Conservation (phyloP, 2,888 invertebrate genomes). For the Scaptomyza reducta region DNA sequence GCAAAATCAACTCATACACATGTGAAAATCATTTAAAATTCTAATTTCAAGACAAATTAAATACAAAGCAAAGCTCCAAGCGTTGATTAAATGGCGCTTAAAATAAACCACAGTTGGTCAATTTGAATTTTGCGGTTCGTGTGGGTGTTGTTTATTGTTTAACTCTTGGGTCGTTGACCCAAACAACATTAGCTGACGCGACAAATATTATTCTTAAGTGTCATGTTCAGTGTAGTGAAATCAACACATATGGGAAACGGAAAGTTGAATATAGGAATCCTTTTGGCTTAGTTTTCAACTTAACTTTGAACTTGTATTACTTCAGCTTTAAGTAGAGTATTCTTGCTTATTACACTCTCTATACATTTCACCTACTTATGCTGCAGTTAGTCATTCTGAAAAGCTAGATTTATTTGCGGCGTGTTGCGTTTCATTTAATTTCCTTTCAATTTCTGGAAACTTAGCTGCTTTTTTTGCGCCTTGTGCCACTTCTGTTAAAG, state of each 20-base stretch:
- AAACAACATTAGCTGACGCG: constrained; percentile 32
- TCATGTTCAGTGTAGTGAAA: no score
- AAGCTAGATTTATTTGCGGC: constrained; percentile 27
- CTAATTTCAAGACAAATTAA: constrained; percentile 78
- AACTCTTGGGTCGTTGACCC: constrained; percentile 54
- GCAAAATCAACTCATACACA: constrained; percentile 53
- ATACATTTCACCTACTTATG: constrained; percentile 3
- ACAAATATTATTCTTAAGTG: constrained; percentile 42
- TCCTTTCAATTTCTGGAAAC: constrained; percentile 50
- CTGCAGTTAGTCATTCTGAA: constrained; percentile 6
- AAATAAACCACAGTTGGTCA: constrained; percentile 64
- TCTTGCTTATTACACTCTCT: not conserved
- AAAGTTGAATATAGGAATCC: no score
- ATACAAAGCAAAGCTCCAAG: constrained; percentile 69
- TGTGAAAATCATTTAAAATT: constrained; percentile 71
- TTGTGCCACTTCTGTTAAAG: constrained; percentile 37
- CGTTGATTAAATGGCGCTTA: constrained; percentile 78
- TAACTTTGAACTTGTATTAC: no score
- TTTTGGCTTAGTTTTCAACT: no score
- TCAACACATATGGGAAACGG: no score
- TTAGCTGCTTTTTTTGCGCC: not conserved
- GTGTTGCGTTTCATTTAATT: constrained; percentile 45
- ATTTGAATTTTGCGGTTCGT: constrained; percentile 43
- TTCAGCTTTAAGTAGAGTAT: not conserved
- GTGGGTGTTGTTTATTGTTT: constrained; percentile 25